A percentile compares a stretch with the other conserved stretches of the same genome.
These are phyloP conservation scores for Rhizoglyphus robini DNA, from an alignment of 1,140 invertebrate genomes.

Conservation along the genomic window DNA sequence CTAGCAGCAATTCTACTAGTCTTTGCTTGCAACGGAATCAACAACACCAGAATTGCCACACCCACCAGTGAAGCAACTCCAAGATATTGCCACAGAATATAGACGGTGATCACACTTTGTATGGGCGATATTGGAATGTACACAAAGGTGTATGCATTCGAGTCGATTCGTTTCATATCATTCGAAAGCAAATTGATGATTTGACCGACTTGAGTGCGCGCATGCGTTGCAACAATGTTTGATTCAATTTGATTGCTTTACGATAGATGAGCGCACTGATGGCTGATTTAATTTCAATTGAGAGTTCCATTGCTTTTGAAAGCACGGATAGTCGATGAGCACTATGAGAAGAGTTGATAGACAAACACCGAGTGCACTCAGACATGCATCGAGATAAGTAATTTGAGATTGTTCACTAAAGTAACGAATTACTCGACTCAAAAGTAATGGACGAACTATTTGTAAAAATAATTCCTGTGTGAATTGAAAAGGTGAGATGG, in stretches of 20 bases:
- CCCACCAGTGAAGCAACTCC: constrained; percentile 13
- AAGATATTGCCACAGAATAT: constrained; percentile 21
- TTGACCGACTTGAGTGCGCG: constrained; percentile 64
- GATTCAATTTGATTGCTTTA: constrained; percentile 40
- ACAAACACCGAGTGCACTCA: constrained; percentile 23
- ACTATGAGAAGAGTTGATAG: constrained; percentile 43
- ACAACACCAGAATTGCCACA: constrained; percentile 19
- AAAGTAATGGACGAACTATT: constrained; percentile 38
- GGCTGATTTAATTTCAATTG: constrained; percentile 41
- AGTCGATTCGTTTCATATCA: constrained; percentile 48
- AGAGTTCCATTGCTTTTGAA: constrained; percentile 18
- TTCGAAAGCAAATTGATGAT: constrained; percentile 84
- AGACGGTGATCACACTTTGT: constrained; percentile 19
- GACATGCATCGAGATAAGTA: not conserved
- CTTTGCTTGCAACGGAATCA: constrained; percentile 22
- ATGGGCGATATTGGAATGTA: constrained; percentile 23
- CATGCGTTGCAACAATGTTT: constrained; percentile 51
- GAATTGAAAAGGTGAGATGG: too few species aligned
- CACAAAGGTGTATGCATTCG: constrained; percentile 7
- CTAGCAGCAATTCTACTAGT: too few species aligned
- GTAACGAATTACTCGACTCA: constrained; percentile 19
- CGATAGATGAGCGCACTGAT: constrained; percentile 42
- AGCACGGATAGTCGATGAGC: constrained; percentile 47
- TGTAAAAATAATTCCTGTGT: constrained; percentile 18
- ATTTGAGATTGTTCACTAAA: constrained; percentile 21